Conservation (phyloP, 2,797 vertebrate genomes). For the Sebastes cheni region DNA sequence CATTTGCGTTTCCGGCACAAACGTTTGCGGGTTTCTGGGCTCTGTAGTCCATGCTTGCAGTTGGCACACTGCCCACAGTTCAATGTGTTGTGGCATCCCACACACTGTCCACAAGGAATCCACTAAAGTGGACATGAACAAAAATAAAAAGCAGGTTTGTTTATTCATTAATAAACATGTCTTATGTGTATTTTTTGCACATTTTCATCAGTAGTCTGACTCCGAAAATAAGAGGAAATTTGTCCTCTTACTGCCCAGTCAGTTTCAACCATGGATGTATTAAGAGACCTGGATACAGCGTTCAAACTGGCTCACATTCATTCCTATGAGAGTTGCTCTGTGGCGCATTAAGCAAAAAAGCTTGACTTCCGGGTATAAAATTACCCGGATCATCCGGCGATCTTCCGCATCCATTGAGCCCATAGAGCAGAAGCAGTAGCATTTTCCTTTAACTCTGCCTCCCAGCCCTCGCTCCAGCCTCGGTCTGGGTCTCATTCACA, state of each 20-base stretch:
- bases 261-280: neutral
- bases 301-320: too few relatives aligned
- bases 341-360: too few relatives aligned
- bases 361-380: too few relatives aligned
- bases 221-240: neutral
- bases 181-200: neutral
- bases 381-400: too few relatives aligned
- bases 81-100: constrained; percentile 84
- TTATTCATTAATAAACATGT: neutral
- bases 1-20: constrained; percentile 81
- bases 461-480: too few relatives aligned
- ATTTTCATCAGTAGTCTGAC: neutral
- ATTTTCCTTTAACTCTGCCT: too few relatives aligned
- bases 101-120: constrained; percentile 89
- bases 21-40: constrained; percentile 68
- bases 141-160: neutral
- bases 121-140: constrained; percentile 73
- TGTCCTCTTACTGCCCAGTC: neutral
- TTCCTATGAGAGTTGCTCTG: too few relatives aligned
- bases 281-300: neutral
- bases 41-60: constrained; percentile 78
- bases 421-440: too few relatives aligned
- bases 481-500: too few relatives aligned
- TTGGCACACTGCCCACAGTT: constrained; percentile 89
- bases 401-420: too few relatives aligned